Conservation (phyloP, 2,113 vertebrate genomes). For the Puntigrus tetrazona region DNA sequence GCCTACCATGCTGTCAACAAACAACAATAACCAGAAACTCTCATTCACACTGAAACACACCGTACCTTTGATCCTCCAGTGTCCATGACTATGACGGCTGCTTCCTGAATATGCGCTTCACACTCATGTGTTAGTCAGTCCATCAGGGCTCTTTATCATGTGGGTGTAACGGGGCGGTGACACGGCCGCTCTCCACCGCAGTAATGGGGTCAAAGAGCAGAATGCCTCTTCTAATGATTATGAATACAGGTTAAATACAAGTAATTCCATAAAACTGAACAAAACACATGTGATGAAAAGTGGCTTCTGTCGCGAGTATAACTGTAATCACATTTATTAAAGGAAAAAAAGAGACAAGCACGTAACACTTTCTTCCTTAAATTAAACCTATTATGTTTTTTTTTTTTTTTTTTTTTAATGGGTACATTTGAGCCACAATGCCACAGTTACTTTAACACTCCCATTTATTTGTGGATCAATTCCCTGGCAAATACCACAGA, state of each 20-base stretch:
- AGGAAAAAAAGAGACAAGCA: neutral
- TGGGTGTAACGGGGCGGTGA: conserved; percentile 31
- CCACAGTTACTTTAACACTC: neutral
- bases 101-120: neutral
- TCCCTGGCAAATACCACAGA: too few relatives aligned
- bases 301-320: neutral
- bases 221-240: neutral
- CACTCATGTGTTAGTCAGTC: conserved; percentile 6
- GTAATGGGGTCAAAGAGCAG: conserved; percentile 28
- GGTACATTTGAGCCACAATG: neutral
- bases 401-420: neutral
- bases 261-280: neutral
- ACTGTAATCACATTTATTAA: neutral
- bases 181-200: neutral
- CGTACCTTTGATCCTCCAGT: neutral
- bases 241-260: neutral
- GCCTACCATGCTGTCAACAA: neutral
- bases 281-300: neutral
- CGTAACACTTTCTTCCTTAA: neutral
- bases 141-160: conserved; percentile 37
- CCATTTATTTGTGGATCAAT: neutral
- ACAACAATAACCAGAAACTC: neutral
- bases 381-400: too few relatives aligned
- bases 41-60: neutral
- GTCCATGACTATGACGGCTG: conserved; percentile 19